Base-by-base conservation (phyloP, 2,113 vertebrate species). In the Marmota flaviventris region DNA sequence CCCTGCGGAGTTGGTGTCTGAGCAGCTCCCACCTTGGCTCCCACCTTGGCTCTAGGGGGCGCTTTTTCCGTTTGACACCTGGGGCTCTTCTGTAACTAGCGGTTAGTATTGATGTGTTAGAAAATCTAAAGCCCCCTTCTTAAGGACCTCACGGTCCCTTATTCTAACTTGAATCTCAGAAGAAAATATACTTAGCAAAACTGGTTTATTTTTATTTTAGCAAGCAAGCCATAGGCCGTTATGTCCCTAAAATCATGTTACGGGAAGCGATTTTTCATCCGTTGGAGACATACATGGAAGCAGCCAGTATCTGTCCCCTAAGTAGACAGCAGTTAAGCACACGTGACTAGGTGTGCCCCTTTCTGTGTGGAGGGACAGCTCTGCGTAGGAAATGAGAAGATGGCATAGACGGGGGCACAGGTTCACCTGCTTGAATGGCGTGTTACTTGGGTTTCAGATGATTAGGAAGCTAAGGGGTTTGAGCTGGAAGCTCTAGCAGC, bases 241-340 rank as follows among this genome's bases (percentile, higher is more conserved):
- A 69, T 70, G 27, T 89, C 37, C 37, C 32, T 85, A 89, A 93
- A 91, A 78, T 85, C 67, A 65, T 78, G 84, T 37, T 81, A 61
- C 4, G 88, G 61, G 27, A 20, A 78, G 39, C 76, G 39, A 56
- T n/a, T 65, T 77, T 53, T 51, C 48, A 91, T 67, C 37, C 24
- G 16, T 79, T 58, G 58, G 93, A 91, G 82, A 56, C 24, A 53
- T 17, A 63, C 14, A 39, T 87, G 51, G 58, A 82, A 86, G 88
- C 48, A 90, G 16, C 13, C 48, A 9, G 17, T 32, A 20, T 65
- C 6, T 51, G n/a, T 75, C 63, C 94, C 4, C 1, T 45, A 61
- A 94, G 42, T 72, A 51, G 81, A 48, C 2, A 69, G 34, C 70
- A 96, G 67, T 51, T 45, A 53, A 89, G 78, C 29, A 79, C 8